A percentile compares a stretch with the other conserved stretches of the same genome.
Evolutionary conservation across 1,140 invertebrate genomes (phyloP).

Genomic region (Vanessa tameamea): DNA sequence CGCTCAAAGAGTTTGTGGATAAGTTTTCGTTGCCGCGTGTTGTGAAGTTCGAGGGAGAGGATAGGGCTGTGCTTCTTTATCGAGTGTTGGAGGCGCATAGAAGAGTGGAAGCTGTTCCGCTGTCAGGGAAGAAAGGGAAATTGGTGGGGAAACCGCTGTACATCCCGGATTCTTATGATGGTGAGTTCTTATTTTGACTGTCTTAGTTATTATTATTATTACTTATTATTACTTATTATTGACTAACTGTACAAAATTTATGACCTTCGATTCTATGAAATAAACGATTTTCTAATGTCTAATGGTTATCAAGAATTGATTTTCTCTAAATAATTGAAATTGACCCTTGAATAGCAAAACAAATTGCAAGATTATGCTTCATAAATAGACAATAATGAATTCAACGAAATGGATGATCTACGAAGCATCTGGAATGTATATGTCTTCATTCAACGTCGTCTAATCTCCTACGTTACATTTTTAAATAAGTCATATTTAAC

Average conservation of each 20-base stretch:
- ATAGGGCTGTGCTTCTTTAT: constrained; percentile 80
- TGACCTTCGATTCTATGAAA: neutral
- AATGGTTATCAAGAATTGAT: neutral
- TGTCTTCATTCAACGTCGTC: too few species aligned
- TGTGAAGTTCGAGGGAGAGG: constrained; percentile 78
- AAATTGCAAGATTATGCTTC: too few species aligned
- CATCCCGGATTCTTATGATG: constrained; percentile 82
- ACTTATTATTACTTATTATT: neutral
- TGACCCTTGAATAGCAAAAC: too few species aligned
- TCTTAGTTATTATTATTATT: neutral
- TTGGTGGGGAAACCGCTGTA: constrained; percentile 79
- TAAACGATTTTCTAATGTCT: neutral
- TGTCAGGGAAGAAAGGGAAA: constrained; percentile 81
- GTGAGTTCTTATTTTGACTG: constrained; percentile 62
- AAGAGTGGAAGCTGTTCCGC: constrained; percentile 79
- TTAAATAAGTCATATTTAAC: too few species aligned
- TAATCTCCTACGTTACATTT: too few species aligned
- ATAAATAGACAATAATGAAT: too few species aligned
- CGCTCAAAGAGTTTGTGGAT: constrained; percentile 80
- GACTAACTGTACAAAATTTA: neutral
- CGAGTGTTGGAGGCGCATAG: constrained; percentile 81
- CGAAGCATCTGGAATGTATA: too few species aligned
- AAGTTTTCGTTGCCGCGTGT: constrained; percentile 81
- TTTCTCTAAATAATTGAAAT: neutral
- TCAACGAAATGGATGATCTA: too few species aligned